Conservation (phyloP, 2,797 vertebrate genomes). For the Amblyraja radiata region DNA sequence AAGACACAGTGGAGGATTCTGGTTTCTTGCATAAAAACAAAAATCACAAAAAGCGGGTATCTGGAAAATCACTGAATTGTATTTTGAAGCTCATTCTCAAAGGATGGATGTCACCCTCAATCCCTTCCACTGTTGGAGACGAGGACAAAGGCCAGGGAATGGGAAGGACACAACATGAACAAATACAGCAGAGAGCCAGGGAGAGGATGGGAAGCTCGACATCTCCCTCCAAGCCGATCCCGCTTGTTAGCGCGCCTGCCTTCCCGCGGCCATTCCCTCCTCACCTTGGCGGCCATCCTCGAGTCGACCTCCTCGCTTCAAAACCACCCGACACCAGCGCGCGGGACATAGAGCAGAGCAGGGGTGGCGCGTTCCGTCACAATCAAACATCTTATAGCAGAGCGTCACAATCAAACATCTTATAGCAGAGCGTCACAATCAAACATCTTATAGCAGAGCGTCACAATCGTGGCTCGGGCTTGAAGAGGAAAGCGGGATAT, state of each 20-base stretch:
- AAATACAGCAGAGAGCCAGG: no score
- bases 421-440: no score
- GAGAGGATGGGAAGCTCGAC: no score
- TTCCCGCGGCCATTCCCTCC: neutral
- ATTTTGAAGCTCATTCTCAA: neutral
- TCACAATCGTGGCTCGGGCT: no score
- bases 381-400: no score
- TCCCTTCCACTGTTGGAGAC: neutral
- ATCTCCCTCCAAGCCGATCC: no score
- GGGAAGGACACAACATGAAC: neutral
- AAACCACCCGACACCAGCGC: neutral
- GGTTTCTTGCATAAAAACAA: neutral
- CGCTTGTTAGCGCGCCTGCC: no score
- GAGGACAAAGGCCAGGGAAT: neutral
- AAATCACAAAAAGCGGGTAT: neutral
- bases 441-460: no score
- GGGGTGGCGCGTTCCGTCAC: no score
- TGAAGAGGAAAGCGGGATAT: neutral
- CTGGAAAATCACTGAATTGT: neutral
- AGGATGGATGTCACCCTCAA: neutral
- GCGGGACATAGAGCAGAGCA: no score
- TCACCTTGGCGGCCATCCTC: neutral
- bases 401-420: no score
- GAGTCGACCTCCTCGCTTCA: neutral
- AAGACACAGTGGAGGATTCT: neutral